Evolutionary conservation across 2,888 invertebrate species (phyloP).

Genomic region (Nemurella pictetii): DNA sequence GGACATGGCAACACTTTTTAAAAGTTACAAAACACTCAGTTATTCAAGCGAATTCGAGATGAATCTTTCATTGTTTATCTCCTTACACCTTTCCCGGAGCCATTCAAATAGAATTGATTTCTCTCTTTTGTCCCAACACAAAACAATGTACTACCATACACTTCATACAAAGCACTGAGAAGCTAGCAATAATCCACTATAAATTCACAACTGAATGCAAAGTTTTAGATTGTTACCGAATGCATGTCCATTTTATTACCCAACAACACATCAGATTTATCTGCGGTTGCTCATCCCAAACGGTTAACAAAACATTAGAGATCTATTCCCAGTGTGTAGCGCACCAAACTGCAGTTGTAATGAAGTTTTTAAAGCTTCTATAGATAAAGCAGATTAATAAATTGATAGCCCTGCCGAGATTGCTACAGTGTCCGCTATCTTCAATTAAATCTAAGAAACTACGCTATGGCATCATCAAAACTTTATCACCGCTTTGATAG

Average conservation of each 20-base stretch:
- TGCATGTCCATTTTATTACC: not conserved
- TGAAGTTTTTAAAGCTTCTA: not conserved
- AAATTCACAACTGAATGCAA: not conserved
- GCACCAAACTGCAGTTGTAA: not conserved
- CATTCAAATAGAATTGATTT: not conserved
- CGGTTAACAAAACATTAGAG: not conserved
- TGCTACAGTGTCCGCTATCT: not conserved
- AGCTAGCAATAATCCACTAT: not conserved
- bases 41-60: not conserved
- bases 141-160: not conserved
- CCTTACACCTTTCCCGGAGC: not conserved
- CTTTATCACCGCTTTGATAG: not conserved
- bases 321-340: too few relatives aligned
- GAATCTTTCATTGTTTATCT: not conserved
- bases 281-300: not conserved
- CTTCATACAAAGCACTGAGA: not conserved
- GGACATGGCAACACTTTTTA: not conserved
- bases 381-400: not conserved
- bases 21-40: not conserved
- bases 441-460: not conserved
- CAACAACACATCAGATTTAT: not conserved
- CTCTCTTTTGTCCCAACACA: not conserved
- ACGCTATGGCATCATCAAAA: not conserved
- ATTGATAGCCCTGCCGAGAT: not conserved
- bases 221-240: not conserved